Percentiles rank a stretch among this genome's conserved stretches.
Evolutionary conservation across 2,797 vertebrate species (phyloP).

Genomic region (Helarctos malayanus): DNA sequence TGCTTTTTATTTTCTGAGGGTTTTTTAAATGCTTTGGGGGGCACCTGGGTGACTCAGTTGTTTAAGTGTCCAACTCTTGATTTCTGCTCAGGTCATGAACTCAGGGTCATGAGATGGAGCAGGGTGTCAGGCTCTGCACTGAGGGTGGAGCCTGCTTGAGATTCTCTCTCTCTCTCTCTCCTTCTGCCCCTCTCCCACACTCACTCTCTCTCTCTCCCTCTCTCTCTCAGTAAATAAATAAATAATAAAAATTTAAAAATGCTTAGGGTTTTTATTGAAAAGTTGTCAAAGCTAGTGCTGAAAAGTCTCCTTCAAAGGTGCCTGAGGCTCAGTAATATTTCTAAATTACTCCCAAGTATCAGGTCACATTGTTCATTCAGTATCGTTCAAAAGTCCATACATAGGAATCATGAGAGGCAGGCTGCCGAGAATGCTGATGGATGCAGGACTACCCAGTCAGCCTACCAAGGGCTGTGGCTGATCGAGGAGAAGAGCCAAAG

Average conservation of each 20-base stretch:
- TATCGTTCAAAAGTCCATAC: background rate
- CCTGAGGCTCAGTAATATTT: background rate
- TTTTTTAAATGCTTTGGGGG: background rate
- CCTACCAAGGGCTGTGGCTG: background rate
- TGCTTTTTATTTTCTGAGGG: background rate
- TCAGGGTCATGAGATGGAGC: background rate
- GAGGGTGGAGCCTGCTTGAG: background rate
- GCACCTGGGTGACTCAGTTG: background rate
- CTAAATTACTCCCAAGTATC: background rate
- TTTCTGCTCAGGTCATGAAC: background rate
- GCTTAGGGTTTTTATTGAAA: background rate
- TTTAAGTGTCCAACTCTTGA: background rate
- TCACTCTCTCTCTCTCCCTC: too few species aligned
- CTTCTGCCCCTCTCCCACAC: background rate
- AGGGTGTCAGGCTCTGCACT: background rate
- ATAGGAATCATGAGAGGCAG: background rate
- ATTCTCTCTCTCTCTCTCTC: background rate
- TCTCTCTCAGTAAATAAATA: background rate
- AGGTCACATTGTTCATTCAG: background rate
- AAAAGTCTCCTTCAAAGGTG: background rate
- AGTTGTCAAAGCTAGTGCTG: background rate
- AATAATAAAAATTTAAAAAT: background rate
- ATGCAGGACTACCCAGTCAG: background rate
- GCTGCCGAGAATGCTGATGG: background rate
- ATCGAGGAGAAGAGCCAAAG: background rate